A percentile compares a stretch with the other conserved stretches of the same genome.
Evolutionary conservation across 35 echinoderm and acorn worm genomes (phyloP).

Genomic region (Ophioderma brevispina): DNA sequence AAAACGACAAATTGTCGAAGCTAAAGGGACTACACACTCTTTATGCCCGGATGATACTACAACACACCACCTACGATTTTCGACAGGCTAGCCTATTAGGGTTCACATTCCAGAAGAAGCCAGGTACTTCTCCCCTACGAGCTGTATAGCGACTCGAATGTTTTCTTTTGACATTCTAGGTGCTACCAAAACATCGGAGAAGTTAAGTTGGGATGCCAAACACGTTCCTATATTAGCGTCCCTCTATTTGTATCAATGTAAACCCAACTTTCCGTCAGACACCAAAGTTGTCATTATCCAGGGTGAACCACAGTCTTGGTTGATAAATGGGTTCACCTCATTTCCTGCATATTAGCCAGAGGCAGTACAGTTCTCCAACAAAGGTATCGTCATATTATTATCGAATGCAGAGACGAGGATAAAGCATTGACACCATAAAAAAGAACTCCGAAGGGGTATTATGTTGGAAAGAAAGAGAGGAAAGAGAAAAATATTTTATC

Average conservation of each 20-base stretch:
- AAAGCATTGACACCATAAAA: background rate
- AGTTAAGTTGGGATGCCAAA: background rate
- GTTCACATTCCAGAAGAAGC: background rate
- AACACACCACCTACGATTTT: background rate
- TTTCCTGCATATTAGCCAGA: constrained; percentile 12
- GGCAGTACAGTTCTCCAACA: background rate
- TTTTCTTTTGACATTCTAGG: background rate
- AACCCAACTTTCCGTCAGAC: background rate
- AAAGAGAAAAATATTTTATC: constrained; percentile 36
- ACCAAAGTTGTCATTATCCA: constrained; percentile 47
- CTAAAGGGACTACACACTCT: background rate
- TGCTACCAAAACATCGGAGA: background rate
- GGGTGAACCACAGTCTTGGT: too few relatives aligned
- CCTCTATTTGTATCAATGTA: constrained; percentile 7
- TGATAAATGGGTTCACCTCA: constrained; percentile 20
- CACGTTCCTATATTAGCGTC: constrained; percentile 3
- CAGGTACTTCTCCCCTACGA: constrained; percentile 1
- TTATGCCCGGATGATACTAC: background rate
- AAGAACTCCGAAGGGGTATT: background rate
- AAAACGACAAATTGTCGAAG: constrained; percentile 7
- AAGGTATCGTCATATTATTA: constrained; percentile 8
- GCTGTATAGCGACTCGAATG: constrained; percentile 12
- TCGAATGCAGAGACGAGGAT: too few relatives aligned
- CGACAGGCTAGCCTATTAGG: background rate
- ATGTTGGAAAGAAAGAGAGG: constrained; percentile 5